Evolutionary conservation across 1,140 invertebrate species (phyloP).

Genomic region (Marisa cornuarietis): DNA sequence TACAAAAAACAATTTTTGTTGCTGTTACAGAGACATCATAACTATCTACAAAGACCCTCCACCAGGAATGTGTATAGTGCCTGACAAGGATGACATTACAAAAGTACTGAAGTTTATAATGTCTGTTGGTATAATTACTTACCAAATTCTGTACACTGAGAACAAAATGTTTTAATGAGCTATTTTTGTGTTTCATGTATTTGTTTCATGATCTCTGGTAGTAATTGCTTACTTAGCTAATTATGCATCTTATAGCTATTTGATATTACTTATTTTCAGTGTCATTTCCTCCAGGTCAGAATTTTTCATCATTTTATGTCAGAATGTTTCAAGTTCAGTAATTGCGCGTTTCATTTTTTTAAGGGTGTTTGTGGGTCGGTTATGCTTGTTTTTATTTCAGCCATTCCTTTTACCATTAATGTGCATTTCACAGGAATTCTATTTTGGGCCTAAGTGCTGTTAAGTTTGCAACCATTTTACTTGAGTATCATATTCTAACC

Average conservation of each 20-base stretch:
- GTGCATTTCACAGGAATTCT: background rate
- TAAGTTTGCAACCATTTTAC: background rate
- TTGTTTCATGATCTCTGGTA: background rate
- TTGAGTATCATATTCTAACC: background rate
- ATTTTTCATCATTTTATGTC: background rate
- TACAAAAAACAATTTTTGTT: conserved; percentile 1
- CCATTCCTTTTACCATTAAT: too few relatives aligned
- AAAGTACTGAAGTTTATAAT: conserved; percentile 48
- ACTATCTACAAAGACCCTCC: conserved; percentile 71
- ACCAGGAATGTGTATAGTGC: conserved; percentile 71
- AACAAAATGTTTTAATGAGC: too few relatives aligned
- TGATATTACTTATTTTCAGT: background rate
- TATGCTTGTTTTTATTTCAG: too few relatives aligned
- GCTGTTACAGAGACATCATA: conserved; percentile 70
- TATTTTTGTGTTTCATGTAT: background rate
- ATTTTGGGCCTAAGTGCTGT: background rate
- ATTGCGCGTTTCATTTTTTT: too few relatives aligned
- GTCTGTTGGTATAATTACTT: too few relatives aligned
- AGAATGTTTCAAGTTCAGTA: too few relatives aligned
- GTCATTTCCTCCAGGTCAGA: background rate
- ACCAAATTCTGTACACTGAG: too few relatives aligned
- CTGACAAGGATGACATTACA: conserved; percentile 71
- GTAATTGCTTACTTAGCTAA: conserved; percentile 17
- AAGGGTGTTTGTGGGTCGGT: too few relatives aligned
- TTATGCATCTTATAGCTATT: background rate